Conservation (phyloP, 2,113 vertebrate species). For the Rhea pennata region DNA sequence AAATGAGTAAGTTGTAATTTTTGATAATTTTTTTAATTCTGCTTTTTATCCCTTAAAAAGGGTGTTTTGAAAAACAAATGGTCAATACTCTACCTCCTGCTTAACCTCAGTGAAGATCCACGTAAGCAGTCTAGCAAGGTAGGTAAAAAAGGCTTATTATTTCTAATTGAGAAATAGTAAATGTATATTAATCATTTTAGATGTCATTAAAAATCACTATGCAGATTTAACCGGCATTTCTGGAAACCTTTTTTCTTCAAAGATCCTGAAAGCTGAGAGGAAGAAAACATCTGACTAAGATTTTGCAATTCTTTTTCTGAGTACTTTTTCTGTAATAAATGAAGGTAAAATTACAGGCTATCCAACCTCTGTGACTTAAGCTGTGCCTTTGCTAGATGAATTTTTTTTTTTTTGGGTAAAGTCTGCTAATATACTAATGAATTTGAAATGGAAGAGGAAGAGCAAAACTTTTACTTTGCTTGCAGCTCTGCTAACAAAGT, state of each 20-base stretch:
- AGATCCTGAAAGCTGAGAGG: background rate
- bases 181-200: background rate
- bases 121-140: constrained; percentile 92
- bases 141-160: background rate
- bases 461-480: background rate
- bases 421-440: background rate
- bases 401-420: background rate
- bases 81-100: constrained; percentile 95
- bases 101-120: constrained; percentile 96
- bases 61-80: constrained; percentile 95
- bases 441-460: background rate
- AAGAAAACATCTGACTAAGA: background rate
- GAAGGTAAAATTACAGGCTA: background rate
- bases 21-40: background rate
- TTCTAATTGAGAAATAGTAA: background rate
- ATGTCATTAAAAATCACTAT: background rate
- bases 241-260: no score
- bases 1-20: background rate
- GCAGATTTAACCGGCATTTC: background rate
- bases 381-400: background rate
- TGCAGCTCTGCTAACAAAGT: background rate
- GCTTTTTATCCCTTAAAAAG: constrained; percentile 66
- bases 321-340: background rate
- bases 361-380: background rate
- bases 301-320: background rate